Evolutionary conservation across 2,888 invertebrate genomes (phyloP), one percentile per base, ranked within the genome.

Genomic region (Andrena camellia): DNA sequence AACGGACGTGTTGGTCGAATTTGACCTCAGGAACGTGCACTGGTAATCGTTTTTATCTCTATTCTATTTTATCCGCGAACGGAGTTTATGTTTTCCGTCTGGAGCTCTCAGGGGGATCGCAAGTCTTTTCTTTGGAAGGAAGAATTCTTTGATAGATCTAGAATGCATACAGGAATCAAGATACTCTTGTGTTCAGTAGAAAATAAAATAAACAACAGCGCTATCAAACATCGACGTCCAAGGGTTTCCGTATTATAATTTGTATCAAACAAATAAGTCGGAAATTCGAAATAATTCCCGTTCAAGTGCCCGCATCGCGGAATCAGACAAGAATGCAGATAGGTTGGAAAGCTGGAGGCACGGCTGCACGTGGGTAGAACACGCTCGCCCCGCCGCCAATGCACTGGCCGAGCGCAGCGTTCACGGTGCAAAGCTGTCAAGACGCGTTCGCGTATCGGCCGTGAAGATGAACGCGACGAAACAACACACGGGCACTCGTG

Each of bases 321-420:
- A 78, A 72, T 75, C 77, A 72, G n/a, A 31, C 20, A 66, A 70
- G 74, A 84, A 84, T 74, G 77, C 60, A 76, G 74, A 75, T 72
- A 72, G 66, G 68, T 68, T 50, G 31, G 63, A 64, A 71, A 78
- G 17, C 52, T 52, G 20, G 23, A 78, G 71, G 71, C 68, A 62
- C 64, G 72, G 66, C 54, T 62, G 70, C 85, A 85, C 85, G 85
- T 85, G 85, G 85, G 75, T 35, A 73, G 81, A 85, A 64, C 80
- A 70, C 59, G 76, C 31, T 50, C 31, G 54, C 54, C 35, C 69
- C 77, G 60, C 67, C 71, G 26, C 66, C 63, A 59, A 70, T 57
- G 35, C 67, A 64, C 62, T 10, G 64, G 7, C 31, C 52, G 20
- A 54, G 54, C 35, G 13, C 48, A 31, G 35, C 48, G 50, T 72